These are phyloP conservation scores for Hiodon alosoides DNA, from an alignment of 2,113 vertebrate genomes.

Conservation along the genomic window DNA sequence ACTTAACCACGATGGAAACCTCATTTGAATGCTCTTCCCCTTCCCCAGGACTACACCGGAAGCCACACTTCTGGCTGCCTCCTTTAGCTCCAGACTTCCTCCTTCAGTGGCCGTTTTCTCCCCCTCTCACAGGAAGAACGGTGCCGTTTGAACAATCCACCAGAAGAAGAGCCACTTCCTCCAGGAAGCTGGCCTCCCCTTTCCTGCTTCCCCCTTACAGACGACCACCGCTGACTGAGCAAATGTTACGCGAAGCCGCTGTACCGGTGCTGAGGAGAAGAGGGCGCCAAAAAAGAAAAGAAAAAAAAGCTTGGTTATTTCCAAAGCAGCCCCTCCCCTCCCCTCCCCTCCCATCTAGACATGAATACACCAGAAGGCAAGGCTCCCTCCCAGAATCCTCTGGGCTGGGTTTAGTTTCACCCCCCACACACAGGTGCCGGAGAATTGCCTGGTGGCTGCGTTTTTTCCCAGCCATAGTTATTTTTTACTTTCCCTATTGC, in stretches of 20 bases:
- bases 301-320: constrained; percentile 41
- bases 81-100: background rate
- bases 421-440: constrained; percentile 49
- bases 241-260: constrained; percentile 49
- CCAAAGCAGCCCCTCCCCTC: constrained; percentile 47
- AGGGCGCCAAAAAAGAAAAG: constrained; percentile 16
- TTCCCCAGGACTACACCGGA: background rate
- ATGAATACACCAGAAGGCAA: constrained; percentile 55
- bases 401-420: background rate
- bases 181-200: constrained; percentile 33
- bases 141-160: constrained; percentile 50
- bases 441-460: constrained; percentile 58
- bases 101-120: background rate
- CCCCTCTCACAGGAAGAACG: constrained; percentile 41
- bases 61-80: background rate
- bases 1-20: background rate
- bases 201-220: constrained; percentile 35
- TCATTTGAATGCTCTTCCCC: too few species aligned
- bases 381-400: constrained; percentile 47
- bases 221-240: constrained; percentile 40
- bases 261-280: constrained; percentile 43
- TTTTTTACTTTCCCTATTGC: background rate
- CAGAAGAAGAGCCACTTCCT: constrained; percentile 55
- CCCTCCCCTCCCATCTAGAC: constrained; percentile 47
- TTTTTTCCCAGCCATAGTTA: background rate